phyloP scores from a whole-genome alignment of 1,140 invertebrate species.

The Apocrypta bakeri region DNA sequence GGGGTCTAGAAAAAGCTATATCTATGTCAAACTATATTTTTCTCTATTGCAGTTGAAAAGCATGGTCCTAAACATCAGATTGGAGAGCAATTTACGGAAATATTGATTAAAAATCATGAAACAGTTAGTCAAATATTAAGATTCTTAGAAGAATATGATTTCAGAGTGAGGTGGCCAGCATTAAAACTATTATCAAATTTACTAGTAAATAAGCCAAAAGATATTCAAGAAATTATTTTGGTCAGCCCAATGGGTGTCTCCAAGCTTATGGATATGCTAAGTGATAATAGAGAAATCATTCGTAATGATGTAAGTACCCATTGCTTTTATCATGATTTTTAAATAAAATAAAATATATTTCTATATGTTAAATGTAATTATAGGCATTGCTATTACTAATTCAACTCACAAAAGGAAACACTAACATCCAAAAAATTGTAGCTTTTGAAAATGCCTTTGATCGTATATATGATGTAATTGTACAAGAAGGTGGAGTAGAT shows the following conservation, averaged over 20 bases:
- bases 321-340: neutral
- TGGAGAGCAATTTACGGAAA: constrained; percentile 98
- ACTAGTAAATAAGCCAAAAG: constrained; percentile 88
- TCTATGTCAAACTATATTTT: neutral
- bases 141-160: constrained; percentile 97
- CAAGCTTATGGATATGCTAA: constrained; percentile 96
- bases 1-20: too few species aligned
- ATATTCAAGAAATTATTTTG: constrained; percentile 96
- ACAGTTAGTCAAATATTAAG: constrained; percentile 90
- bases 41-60: constrained; percentile 67
- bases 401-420: constrained; percentile 95
- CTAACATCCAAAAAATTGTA: constrained; percentile 99
- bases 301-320: constrained; percentile 89
- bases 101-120: constrained; percentile 94
- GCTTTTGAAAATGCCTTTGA: constrained; percentile 99
- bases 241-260: constrained; percentile 98
- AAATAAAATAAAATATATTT: neutral
- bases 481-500: constrained; percentile 93
- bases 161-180: constrained; percentile 90
- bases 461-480: constrained; percentile 93
- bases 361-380: constrained; percentile 49
- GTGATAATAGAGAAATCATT: constrained; percentile 95
- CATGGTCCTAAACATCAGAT: constrained; percentile 70
- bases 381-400: constrained; percentile 92
- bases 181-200: constrained; percentile 90